Base-by-base conservation (phyloP, 2,797 vertebrate genomes). In the Sebastiscus tertius region DNA sequence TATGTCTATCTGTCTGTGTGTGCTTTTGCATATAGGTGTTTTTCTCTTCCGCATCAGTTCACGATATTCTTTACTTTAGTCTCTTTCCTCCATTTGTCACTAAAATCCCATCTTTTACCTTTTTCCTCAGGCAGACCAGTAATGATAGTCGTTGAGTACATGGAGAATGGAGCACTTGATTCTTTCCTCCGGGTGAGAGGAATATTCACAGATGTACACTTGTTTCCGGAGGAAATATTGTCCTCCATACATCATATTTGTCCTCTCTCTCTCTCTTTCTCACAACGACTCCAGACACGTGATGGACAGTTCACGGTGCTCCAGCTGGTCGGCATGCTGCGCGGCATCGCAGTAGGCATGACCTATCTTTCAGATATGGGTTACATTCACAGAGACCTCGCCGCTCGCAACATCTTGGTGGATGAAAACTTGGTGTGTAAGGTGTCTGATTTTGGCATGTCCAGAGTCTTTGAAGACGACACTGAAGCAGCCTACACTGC, bases 101-200 rank as follows among this genome's bases (percentile, higher is more conserved):
- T 75, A 7, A 56, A 46, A 52, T 55, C 4, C 7, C 70, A 8
- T 71, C 2, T 39, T 68, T 79, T 49, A 11, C 73, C 78, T 94
- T 69, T 49, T 92, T 71, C 92, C 93, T 74, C 95, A 99, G 98
- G 98, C 92, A 96, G 97, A 88, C 98, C 98, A 64, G 97, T 99
- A 72, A 99, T 99, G 98, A 99, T 99, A 77, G 98, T 99, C 65
- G 97, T 99, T 90, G 98, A 99, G 93, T 99, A 98, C 83, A 99
- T 99, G 98, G 98, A 98, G 89, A 99, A 99, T 59, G 98, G 98
- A 94, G 97, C 98, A 22, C 95, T 99, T 31, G 98, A 99, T 92
- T 97, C 98, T 69, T 99, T 99, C 94, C 95, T 99, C 81, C 94
- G 98, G 97, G 98, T 99, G 92, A 96, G 79, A 73, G 20, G 10